Evolutionary conservation across 2,113 vertebrate genomes (phyloP), one percentile per base, ranked within the genome.

Genomic region (Tychaedon coryphoeus): DNA sequence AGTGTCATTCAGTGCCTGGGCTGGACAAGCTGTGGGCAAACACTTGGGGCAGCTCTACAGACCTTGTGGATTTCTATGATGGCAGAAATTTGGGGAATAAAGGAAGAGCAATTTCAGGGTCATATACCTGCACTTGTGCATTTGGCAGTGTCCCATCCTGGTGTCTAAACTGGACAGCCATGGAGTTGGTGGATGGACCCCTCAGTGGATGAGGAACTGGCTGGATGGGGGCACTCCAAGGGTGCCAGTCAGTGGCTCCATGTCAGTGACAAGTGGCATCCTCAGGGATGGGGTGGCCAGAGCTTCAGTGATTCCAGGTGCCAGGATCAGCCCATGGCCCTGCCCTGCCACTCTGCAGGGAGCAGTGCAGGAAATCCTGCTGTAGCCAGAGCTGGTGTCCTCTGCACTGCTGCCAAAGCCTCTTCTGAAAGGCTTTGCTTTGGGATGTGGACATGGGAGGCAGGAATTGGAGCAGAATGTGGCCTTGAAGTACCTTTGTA

Each of bases 81-180:
- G 70, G 69, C 45, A 81, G 15, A 26, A 18, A 20, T 26, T 7
- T 19, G 47, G 38, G 60, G 54, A 31, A n/a, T 23, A 24, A 54
- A 45, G 57, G 31, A 56, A 25, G 53, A 60, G 45, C 61, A 67
- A 18, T 64, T 56, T 23, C 16, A 36, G 9, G 40, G 53, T 34
- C 38, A 11, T 1, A 15, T 14, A 0, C 34, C 34, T 64, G 57
- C 14, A 6, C 10, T 4, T 12, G 65, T 40, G 57, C 74, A 9
- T 48, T 19, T 43, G 86, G 22, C 60, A 19, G 17, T 51, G 60
- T 38, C 43, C 76, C 43, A 23, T 42, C 20, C 50, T 23, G 43
- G 8, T 22, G 34, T 26, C 66, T 7, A 1, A 18, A 5, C 7
- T 24, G 7, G 33, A 12, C 60, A 22, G 8, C 13, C 8, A 0